Conservation (phyloP, 2,113 vertebrate species). For the Lycaon pictus region DNA sequence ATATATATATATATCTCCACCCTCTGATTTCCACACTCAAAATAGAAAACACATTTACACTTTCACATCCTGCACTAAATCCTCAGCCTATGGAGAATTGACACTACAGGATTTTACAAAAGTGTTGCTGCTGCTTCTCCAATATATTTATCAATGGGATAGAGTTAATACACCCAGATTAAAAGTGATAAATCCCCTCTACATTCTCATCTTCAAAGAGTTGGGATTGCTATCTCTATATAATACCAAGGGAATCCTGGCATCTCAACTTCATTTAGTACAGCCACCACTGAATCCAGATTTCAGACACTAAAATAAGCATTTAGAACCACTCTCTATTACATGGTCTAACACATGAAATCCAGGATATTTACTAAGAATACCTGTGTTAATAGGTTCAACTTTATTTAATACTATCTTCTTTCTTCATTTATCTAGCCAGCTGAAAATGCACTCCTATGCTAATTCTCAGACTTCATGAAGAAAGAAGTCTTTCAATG, state of each 20-base stretch:
- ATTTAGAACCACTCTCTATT: not conserved
- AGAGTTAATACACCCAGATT: not conserved
- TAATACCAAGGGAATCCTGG: not conserved
- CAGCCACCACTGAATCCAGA: not conserved
- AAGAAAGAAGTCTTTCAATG: not conserved
- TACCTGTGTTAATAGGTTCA: not conserved
- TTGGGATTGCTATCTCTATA: not conserved
- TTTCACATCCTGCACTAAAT: not conserved
- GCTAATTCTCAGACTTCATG: not conserved
- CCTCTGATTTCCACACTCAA: not conserved
- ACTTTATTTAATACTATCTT: not conserved
- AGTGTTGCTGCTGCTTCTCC: not conserved
- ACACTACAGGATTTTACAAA: not conserved
- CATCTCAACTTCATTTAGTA: not conserved
- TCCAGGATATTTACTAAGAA: not conserved
- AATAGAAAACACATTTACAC: slow-evolving; percentile 23
- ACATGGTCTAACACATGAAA: not conserved
- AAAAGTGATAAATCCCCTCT: not conserved
- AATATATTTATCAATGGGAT: not conserved
- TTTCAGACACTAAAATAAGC: slow-evolving; percentile 24
- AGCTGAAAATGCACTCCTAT: not conserved
- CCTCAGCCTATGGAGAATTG: not conserved
- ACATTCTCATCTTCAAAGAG: not conserved
- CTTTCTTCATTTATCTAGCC: not conserved
- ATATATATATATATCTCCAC: not conserved